phyloP scores from a whole-genome alignment of 2,797 vertebrate species.

The Pteronotus mesoamericanus region DNA sequence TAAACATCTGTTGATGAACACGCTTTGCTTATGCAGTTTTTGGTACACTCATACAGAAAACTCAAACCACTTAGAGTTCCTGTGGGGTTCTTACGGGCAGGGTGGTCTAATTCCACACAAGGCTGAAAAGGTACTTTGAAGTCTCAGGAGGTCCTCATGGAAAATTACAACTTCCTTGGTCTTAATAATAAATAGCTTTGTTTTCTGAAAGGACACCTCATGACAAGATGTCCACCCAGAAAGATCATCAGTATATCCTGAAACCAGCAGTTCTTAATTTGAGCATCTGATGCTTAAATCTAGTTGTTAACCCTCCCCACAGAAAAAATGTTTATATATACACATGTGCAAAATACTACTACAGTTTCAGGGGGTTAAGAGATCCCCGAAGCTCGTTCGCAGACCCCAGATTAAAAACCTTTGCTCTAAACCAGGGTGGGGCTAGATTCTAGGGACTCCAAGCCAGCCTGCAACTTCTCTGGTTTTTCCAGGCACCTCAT shows the following conservation, averaged over 20 bases:
- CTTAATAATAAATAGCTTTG: not conserved
- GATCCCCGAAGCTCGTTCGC: not conserved
- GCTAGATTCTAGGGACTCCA: not conserved
- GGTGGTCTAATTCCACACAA: not conserved
- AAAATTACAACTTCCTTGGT: not conserved
- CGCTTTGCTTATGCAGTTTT: not conserved
- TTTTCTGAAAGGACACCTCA: not conserved
- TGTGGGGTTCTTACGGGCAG: not conserved
- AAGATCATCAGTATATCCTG: not conserved
- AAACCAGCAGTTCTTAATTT: not conserved
- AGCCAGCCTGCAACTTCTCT: not conserved
- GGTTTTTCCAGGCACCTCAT: not conserved
- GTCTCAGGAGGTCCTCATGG: not conserved
- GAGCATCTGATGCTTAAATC: not conserved
- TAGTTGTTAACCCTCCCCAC: not conserved
- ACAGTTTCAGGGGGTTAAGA: not conserved
- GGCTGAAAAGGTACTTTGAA: not conserved
- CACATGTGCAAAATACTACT: not conserved
- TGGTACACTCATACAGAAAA: not conserved
- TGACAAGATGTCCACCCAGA: not conserved
- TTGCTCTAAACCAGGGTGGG: not conserved
- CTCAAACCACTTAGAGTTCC: not conserved
- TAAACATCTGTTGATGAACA: not conserved
- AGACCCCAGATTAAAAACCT: not conserved
- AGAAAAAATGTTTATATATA: not conserved